These are phyloP conservation scores for Paracanthobrama guichenoti DNA, from an alignment of 2,113 vertebrate genomes.

Conservation along the genomic window DNA sequence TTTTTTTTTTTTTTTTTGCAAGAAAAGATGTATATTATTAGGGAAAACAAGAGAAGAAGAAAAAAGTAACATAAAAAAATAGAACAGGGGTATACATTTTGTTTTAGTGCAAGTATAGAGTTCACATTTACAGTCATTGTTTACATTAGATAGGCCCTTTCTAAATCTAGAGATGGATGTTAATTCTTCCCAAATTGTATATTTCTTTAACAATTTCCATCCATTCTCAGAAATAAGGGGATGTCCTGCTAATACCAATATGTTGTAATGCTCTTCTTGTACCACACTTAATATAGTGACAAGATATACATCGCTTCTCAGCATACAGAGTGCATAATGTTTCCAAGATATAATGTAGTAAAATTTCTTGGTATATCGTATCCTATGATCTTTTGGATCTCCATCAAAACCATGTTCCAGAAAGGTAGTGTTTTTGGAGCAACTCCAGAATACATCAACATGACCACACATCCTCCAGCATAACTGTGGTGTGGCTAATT, in stretches of 20 bases:
- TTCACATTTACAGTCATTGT: no score
- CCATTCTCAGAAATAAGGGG: background rate
- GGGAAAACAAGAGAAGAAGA: no score
- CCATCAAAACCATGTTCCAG: background rate
- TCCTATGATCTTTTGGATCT: background rate
- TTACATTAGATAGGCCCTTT: no score
- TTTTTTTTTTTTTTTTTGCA: no score
- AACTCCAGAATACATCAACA: background rate
- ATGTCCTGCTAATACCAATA: background rate
- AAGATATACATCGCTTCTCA: background rate
- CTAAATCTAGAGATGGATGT: no score
- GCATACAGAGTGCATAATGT: background rate
- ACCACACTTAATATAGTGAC: background rate
- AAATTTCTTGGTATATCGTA: background rate
- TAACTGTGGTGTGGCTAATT: background rate
- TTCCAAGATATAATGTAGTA: background rate
- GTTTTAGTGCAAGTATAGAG: no score
- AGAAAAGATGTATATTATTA: no score
- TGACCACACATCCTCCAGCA: slow-evolving; percentile 19
- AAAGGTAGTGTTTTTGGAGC: background rate
- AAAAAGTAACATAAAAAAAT: no score
- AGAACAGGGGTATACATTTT: no score
- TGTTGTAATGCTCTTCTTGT: background rate
- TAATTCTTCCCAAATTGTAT: no score
- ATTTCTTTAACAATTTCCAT: background rate